Evolutionary conservation across 2,113 vertebrate genomes (phyloP).

Genomic region (Silurus glanis): DNA sequence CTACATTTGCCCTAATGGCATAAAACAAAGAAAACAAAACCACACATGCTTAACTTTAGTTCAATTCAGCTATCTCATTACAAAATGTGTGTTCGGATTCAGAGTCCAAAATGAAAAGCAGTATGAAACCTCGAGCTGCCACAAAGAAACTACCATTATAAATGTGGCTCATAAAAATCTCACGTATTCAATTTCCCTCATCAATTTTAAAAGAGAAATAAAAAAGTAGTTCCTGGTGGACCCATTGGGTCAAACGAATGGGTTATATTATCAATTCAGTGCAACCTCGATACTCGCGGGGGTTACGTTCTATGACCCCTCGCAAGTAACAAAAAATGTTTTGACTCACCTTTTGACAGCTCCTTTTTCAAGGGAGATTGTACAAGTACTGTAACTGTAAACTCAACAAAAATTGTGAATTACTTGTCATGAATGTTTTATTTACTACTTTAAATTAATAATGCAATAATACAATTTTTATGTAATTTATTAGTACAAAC

Average conservation of each 20-base stretch:
- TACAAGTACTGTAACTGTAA: too few relatives aligned
- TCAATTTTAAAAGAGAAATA: not conserved
- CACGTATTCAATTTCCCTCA: not conserved
- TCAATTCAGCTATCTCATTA: constrained; percentile 13
- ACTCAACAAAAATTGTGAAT: too few relatives aligned
- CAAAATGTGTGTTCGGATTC: constrained; percentile 19
- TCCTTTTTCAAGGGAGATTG: too few relatives aligned
- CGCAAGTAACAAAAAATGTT: too few relatives aligned
- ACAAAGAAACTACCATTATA: constrained; percentile 20
- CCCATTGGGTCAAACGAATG: not conserved
- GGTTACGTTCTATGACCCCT: too few relatives aligned
- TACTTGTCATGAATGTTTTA: too few relatives aligned
- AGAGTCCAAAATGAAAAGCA: constrained; percentile 2
- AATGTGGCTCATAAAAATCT: not conserved
- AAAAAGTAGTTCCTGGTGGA: not conserved
- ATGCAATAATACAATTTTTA: too few relatives aligned
- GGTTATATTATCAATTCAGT: too few relatives aligned
- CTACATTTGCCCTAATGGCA: not conserved
- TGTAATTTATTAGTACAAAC: too few relatives aligned
- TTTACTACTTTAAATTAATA: too few relatives aligned
- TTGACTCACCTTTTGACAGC: too few relatives aligned
- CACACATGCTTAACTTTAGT: constrained; percentile 11
- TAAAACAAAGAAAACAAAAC: not conserved
- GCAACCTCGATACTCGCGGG: too few relatives aligned
- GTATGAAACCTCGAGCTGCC: constrained; percentile 7